Evolutionary conservation across 2,113 vertebrate genomes (phyloP).

Genomic region (Ptyas mucosa): DNA sequence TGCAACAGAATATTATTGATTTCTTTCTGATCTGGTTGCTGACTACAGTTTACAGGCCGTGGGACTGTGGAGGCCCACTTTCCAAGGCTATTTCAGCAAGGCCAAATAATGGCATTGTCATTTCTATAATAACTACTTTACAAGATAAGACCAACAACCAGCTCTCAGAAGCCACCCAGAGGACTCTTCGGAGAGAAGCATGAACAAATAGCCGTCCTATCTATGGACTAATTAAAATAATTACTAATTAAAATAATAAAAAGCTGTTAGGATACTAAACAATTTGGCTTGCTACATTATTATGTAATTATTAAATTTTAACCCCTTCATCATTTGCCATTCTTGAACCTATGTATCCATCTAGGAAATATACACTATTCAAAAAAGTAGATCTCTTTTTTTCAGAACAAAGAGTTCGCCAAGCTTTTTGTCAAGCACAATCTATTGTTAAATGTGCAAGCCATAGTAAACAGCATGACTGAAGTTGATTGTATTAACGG

Average conservation of each 20-base stretch:
- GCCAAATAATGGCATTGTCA: neutral
- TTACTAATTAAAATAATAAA: neutral
- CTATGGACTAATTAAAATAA: neutral
- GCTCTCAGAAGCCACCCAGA: neutral
- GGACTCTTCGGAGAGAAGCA: neutral
- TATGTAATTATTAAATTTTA: too few relatives aligned
- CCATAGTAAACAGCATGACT: neutral
- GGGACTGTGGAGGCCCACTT: neutral
- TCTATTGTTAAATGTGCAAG: neutral
- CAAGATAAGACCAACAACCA: neutral
- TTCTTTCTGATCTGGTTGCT: neutral
- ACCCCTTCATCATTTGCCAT: neutral
- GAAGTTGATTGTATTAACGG: neutral
- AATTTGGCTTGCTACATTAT: neutral
- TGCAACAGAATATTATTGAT: constrained; percentile 43
- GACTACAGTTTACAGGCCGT: neutral
- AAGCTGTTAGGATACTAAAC: neutral
- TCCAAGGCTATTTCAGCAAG: neutral
- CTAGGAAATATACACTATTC: neutral
- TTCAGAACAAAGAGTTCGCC: neutral
- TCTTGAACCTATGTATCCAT: neutral
- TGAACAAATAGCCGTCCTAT: neutral
- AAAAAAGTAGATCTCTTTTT: neutral
- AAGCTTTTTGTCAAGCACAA: neutral
- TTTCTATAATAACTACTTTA: neutral